These are phyloP conservation scores for Microtus oregoni DNA, from an alignment of 2,113 vertebrate genomes.

Conservation along the genomic window DNA sequence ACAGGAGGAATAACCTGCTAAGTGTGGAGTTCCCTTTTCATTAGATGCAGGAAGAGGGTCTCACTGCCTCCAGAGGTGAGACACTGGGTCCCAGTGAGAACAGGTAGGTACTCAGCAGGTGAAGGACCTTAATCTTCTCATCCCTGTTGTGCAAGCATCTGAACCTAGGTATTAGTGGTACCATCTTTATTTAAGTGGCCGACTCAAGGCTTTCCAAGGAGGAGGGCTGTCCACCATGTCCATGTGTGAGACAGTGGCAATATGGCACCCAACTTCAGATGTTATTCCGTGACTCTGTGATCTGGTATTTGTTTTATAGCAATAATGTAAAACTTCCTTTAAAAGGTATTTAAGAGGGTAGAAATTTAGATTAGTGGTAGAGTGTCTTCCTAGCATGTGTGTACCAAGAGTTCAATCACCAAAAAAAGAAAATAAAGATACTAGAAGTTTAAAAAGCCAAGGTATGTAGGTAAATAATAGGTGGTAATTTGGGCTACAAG, in stretches of 20 bases:
- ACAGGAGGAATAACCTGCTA: background rate
- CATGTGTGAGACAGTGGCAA: fast-evolving
- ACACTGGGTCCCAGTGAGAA: background rate
- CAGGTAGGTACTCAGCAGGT: background rate
- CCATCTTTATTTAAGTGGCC: background rate
- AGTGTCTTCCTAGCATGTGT: background rate
- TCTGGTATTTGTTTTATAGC: background rate
- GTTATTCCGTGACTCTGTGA: background rate
- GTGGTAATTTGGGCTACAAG: background rate
- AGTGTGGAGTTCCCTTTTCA: background rate
- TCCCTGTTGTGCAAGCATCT: fast-evolving
- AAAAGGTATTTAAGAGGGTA: background rate
- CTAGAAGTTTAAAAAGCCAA: background rate
- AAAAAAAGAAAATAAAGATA: background rate
- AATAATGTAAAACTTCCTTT: background rate
- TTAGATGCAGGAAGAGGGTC: background rate
- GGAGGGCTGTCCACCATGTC: background rate
- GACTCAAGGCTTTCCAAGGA: background rate
- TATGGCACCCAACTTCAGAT: background rate
- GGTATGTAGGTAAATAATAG: background rate
- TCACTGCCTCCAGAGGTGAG: too few relatives aligned
- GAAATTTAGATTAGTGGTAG: background rate
- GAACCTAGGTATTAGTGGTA: fast-evolving
- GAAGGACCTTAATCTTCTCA: background rate
- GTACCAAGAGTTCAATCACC: background rate